Evolutionary conservation across 2,888 invertebrate species (phyloP), one percentile per base, ranked within the genome.

Genomic region (Amiota minor): DNA sequence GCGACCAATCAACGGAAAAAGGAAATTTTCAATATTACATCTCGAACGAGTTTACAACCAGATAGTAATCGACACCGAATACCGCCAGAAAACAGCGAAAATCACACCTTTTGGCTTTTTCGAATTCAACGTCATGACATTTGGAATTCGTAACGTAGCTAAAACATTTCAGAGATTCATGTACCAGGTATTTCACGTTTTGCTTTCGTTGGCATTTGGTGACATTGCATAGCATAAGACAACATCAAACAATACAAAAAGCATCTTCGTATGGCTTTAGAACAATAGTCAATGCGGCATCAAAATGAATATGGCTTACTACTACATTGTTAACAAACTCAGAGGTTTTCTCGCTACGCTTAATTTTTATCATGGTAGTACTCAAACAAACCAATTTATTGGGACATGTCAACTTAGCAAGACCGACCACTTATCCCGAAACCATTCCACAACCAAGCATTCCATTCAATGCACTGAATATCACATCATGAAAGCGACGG

Each of bases 41-140:
- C 35, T 35, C 3, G 23, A 23, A 23, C 35, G 35, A 62, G 62
- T 74, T 3, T 76, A 72, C 20, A 61, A 70, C 62, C 67, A 74
- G 46, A 67, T 76, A 49, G 73, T 72, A 50, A 70, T 75, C n/a
- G 73, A 59, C 14, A 23, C 74, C 3, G 75, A 75, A 12, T 75
- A 77, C 47, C 73, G 75, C n/a, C 53, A 72, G 12, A 79, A 78
- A 70, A 77, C 77, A 2, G 77, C 78, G 1, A 86, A 89, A 9
- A 85, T 77, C 2, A 88, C 89, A 1, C 87, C 88, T 0, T 88
- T 88, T 71, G 88, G 87, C 0, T 71, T 89, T 0, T 89, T 81
- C 72, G 88, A 88, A 74, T 87, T 82, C 69, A 72, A 78, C 1
- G 70, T 67, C 2, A 88, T 87, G 88, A 78, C 82, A 0, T 89